Evolutionary conservation across 2,888 invertebrate genomes (phyloP).

Genomic region (Drosophila paramelanica): DNA sequence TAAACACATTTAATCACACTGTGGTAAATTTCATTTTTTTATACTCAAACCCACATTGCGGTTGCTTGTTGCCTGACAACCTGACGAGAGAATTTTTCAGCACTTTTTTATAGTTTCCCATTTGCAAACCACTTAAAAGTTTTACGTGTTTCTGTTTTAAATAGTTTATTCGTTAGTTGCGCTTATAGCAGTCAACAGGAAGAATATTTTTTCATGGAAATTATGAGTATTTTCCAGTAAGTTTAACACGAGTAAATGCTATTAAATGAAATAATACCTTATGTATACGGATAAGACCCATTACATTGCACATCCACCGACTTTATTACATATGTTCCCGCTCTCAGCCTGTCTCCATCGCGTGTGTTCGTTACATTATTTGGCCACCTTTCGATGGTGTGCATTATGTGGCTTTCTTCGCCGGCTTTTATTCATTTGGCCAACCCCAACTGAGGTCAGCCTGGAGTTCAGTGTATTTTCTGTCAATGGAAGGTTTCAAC

Average conservation of each 20-base stretch:
- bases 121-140: conserved; percentile 68
- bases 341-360: conserved; percentile 17
- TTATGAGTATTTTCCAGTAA: conserved; percentile 27
- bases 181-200: conserved; percentile 6
- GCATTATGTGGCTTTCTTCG: conserved; percentile 35
- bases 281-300: conserved; percentile 18
- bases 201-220: conserved; percentile 23
- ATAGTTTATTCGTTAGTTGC: conserved; percentile 52
- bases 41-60: background rate
- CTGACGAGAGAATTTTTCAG: conserved; percentile 49
- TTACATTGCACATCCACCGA: conserved; percentile 9
- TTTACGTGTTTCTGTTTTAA: conserved; percentile 56
- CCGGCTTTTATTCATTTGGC: conserved; percentile 11
- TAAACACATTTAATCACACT: conserved; percentile 27
- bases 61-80: conserved; percentile 12
- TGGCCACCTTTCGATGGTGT: conserved; percentile 35
- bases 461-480: conserved; percentile 35
- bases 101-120: conserved; percentile 74
- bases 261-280: background rate
- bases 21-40: conserved; percentile 20
- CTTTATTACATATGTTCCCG: conserved; percentile 11
- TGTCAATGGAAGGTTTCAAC: conserved; percentile 11
- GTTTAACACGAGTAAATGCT: conserved; percentile 10
- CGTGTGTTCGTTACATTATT: conserved; percentile 46
- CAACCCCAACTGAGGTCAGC: conserved; percentile 43